A percentile compares a stretch with the other conserved stretches of the same genome.
These are phyloP conservation scores for Sanderia malayensis DNA, from an alignment of 30 jellyfish, hydroid and myxozoan species.

Conservation along the genomic window DNA sequence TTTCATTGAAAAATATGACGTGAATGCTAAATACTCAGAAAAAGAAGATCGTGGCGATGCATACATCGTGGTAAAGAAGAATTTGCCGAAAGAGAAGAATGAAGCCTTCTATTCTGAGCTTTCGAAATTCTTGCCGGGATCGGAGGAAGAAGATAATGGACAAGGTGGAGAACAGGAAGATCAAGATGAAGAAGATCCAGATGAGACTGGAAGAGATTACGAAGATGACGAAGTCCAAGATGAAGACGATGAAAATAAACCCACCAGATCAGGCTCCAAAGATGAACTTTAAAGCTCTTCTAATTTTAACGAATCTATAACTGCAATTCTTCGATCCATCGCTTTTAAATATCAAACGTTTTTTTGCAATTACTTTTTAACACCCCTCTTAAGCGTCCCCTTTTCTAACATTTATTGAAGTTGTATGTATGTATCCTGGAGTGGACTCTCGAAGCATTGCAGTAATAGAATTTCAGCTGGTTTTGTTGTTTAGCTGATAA, in stretches of 20 bases:
- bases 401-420: no score
- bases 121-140: background rate
- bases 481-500: no score
- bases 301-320: no score
- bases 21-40: conserved; percentile 29
- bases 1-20: conserved; percentile 27
- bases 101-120: background rate
- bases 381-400: no score
- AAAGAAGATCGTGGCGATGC: conserved; percentile 68
- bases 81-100: conserved; percentile 15
- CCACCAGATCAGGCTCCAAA: background rate
- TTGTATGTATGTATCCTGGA: no score
- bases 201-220: conserved; percentile 16
- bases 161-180: conserved; percentile 27
- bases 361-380: no score
- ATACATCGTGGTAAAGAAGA: conserved; percentile 39
- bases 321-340: no score
- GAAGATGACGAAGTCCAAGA: conserved; percentile 4
- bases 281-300: no score
- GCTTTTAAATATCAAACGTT: no score
- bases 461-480: no score
- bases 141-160: background rate
- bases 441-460: no score
- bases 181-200: conserved; percentile 20
- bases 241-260: conserved; percentile 10